Evolutionary conservation across 2,888 invertebrate species (phyloP), one percentile per base, ranked within the genome.

Genomic region (Heliconius hortense): DNA sequence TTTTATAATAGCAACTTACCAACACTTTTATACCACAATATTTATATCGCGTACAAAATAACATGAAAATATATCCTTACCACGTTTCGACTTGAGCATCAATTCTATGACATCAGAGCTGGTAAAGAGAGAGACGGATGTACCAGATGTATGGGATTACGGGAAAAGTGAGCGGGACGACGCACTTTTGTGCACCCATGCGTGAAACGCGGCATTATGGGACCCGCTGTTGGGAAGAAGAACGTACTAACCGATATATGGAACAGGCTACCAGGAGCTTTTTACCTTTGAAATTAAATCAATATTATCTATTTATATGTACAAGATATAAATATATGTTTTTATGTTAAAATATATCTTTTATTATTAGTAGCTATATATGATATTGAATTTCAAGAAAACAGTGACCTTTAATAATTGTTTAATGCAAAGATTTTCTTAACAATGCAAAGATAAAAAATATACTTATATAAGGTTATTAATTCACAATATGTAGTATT

Each of bases 111-210:
- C 88, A 87, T 89, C 89, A 89, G 89, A 88, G 87, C 89, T 90
- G 92, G 91, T 89, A 87, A 71, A 80, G 84, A 89, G 90, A 86
- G 87, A 88, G 89, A 88, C 84, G 84, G 86, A 88, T 87, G 86
- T 64, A 26, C 69, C 86, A 89, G 88, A 88, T 87, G 86, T 84
- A 87, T 81, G 86, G 84, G 79, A 82, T 84, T 80, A 79, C 82
- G 80, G 81, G 84, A 85, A 83, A 93, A 87, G 90, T 84, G 90
- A 93, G 87, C 84, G 90, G 85, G 93, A 92, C 87, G 85, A 88
- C 91, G 88, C 90, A 93, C 90, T 86, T 90, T 93, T 90, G 92
- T 89, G 89, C 88, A 92, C 85, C 91, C 92, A 92, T 90, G 92
- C 93, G 91, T 92, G 77, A 88, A 93, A 90, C 86, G 86, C 86